Percentiles rank a stretch among this genome's conserved stretches.
Evolutionary conservation across 2,797 vertebrate species (phyloP).

Genomic region (Periophthalmus magnuspinnatus): DNA sequence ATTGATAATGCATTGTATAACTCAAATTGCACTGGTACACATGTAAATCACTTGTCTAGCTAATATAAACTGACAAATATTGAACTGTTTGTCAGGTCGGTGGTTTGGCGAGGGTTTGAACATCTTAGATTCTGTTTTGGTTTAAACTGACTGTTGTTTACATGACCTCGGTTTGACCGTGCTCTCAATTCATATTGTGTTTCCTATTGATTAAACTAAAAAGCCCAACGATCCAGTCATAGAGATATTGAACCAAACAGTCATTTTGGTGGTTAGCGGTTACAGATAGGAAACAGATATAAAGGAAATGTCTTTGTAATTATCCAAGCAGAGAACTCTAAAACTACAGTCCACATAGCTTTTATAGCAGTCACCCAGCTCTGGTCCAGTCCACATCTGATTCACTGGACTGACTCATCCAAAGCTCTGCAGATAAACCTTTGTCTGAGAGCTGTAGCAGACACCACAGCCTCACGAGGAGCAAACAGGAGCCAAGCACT

Average conservation of each 20-base stretch:
- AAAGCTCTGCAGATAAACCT: constrained; percentile 3
- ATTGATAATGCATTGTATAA: no score
- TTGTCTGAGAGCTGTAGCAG: constrained; percentile 9
- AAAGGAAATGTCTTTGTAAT: neutral
- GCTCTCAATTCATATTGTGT: neutral
- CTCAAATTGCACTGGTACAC: no score
- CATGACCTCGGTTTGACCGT: neutral
- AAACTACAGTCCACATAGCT: neutral
- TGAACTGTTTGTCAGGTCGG: neutral
- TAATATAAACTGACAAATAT: neutral
- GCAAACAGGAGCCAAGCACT: constrained; percentile 7
- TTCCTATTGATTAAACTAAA: constrained; percentile 1
- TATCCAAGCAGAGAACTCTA: neutral
- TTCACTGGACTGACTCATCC: constrained; percentile 8
- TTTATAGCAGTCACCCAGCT: neutral
- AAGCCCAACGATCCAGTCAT: neutral
- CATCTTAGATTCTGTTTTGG: neutral
- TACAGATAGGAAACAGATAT: neutral
- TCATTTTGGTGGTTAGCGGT: neutral
- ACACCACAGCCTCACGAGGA: constrained; percentile 7
- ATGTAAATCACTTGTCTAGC: neutral
- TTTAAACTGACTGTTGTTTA: neutral
- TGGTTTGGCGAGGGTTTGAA: neutral
- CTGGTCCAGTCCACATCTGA: constrained; percentile 4
- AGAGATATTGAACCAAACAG: neutral